Conservation (phyloP, 35 echinoderm and acorn worm genomes). For the Hemicentrotus pulcherrimus region DNA sequence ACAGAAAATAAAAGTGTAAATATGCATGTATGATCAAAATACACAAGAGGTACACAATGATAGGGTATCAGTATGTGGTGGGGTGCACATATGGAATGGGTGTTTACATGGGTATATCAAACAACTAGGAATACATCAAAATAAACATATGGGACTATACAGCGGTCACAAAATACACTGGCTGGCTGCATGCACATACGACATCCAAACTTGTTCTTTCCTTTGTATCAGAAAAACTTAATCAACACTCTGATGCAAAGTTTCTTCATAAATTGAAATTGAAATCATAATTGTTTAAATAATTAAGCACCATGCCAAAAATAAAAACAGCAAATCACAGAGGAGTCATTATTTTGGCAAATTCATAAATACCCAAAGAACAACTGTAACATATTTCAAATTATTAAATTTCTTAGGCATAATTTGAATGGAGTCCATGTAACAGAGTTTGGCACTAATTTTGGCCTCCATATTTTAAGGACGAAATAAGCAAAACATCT, state of each 20-base stretch:
- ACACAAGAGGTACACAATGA: background rate
- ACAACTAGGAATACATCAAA: background rate
- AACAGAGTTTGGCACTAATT: too few species aligned
- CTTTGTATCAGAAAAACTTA: background rate
- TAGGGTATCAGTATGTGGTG: background rate
- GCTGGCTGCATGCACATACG: background rate
- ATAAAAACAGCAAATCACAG: background rate
- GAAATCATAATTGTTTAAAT: background rate
- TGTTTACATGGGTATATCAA: background rate
- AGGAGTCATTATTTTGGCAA: background rate
- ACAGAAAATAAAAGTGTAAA: background rate
- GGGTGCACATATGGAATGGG: background rate
- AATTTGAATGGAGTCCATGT: background rate
- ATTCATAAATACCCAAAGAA: background rate
- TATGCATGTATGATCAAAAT: background rate
- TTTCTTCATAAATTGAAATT: background rate
- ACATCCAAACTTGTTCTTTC: background rate
- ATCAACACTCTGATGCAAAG: background rate
- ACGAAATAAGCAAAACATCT: background rate
- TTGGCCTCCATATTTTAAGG: background rate
- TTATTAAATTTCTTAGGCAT: background rate
- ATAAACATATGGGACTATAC: constrained; percentile 9
- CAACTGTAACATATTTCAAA: background rate
- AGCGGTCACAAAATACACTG: background rate
- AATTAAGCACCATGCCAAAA: background rate